Conservation (phyloP, 2,113 vertebrate species). For the Centropus unirufus region DNA sequence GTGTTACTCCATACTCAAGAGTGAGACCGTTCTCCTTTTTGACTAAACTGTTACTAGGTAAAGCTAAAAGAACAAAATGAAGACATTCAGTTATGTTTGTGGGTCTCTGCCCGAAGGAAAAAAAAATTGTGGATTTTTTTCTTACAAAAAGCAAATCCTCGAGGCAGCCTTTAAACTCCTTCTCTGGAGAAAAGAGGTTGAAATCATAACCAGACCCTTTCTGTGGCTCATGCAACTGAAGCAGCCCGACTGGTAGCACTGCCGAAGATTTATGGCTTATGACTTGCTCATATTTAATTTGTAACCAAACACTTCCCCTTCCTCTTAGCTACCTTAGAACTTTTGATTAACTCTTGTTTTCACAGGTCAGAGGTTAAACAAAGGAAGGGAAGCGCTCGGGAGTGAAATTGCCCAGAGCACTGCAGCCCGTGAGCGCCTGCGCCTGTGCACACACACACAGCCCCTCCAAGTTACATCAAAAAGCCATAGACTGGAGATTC, state of each 20-base stretch:
- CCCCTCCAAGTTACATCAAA: slow-evolving; percentile 55
- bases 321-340: slow-evolving; percentile 88
- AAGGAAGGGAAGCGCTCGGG: slow-evolving; percentile 89
- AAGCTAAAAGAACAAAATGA: neutral
- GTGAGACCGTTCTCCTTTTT: slow-evolving; percentile 33
- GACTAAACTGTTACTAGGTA: neutral
- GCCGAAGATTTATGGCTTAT: slow-evolving; percentile 90
- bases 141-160: neutral
- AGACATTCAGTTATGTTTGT: neutral
- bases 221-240: slow-evolving; percentile 79
- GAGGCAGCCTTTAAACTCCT: slow-evolving; percentile 5
- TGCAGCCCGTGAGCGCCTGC: neutral
- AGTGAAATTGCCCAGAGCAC: slow-evolving; percentile 82
- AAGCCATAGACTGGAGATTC: slow-evolving; percentile 41
- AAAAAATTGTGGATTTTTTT: neutral
- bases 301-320: slow-evolving; percentile 99
- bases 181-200: slow-evolving; percentile 51
- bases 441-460: neutral
- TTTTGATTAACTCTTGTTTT: slow-evolving; percentile 88
- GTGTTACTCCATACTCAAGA: neutral
- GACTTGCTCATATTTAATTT: slow-evolving; percentile 98
- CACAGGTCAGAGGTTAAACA: slow-evolving; percentile 97
- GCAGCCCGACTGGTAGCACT: slow-evolving; percentile 81
- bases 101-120: neutral
- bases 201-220: slow-evolving; percentile 82